A percentile compares a stretch with the other conserved stretches of the same genome.
Conservation (phyloP, 2,113 vertebrate genomes). For the Phalacrocorax brasilianus region DNA sequence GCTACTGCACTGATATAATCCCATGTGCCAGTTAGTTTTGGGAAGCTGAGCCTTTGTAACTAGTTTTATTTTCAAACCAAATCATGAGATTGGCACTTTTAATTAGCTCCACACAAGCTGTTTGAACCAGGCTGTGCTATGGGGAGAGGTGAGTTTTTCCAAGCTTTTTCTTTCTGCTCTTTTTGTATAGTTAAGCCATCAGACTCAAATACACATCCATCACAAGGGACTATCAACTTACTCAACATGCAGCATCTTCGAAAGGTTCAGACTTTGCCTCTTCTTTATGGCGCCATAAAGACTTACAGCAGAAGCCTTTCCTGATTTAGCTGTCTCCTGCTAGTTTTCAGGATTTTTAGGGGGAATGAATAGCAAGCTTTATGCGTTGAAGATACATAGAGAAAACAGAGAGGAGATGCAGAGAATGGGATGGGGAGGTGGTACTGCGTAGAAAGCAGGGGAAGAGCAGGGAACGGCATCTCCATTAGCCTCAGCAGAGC, state of each 20-base stretch:
- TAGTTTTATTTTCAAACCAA: background rate
- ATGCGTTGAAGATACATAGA: background rate
- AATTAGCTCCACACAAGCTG: background rate
- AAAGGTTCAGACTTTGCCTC: background rate
- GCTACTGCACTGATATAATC: background rate
- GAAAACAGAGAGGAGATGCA: background rate
- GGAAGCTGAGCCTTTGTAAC: background rate
- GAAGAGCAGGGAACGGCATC: background rate
- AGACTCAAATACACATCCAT: background rate
- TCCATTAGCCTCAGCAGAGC: background rate
- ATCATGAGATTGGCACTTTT: background rate
- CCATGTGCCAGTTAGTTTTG: background rate
- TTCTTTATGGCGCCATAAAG: background rate
- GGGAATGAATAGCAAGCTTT: background rate
- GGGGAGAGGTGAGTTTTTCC: background rate
- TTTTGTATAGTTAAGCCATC: background rate
- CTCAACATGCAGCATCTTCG: background rate
- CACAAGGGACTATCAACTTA: background rate
- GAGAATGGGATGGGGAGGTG: background rate
- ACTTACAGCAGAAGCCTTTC: background rate
- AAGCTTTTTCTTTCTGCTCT: background rate
- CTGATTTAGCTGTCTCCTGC: background rate
- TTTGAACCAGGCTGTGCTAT: background rate
- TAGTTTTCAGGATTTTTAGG: background rate
- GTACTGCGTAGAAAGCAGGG: too few relatives aligned